Percentiles rank a stretch among this genome's conserved stretches.
phyloP scores from a whole-genome alignment of 37 sponge, comb jelly and placozoan species.

The Chondrosia reniformis region DNA sequence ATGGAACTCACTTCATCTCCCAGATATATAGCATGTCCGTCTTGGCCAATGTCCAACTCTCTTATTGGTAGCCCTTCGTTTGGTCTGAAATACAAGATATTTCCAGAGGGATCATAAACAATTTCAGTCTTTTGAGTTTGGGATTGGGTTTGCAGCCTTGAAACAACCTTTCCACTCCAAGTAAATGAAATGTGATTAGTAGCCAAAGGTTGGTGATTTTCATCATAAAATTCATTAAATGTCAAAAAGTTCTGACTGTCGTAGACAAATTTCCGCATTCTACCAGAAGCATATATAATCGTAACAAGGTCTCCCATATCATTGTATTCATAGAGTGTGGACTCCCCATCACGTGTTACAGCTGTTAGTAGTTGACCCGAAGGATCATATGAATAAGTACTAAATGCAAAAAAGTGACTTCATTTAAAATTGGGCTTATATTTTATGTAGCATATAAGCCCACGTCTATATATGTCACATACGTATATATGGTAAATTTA shows the following conservation, averaged over 20 bases:
- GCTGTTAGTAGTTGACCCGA: background rate
- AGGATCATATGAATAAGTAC: slow-evolving; percentile 21
- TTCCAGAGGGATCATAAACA: background rate
- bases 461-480: too few relatives aligned
- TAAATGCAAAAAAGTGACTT: too few relatives aligned
- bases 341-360: slow-evolving; percentile 1
- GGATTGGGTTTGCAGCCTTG: background rate
- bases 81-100: background rate
- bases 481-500: too few relatives aligned
- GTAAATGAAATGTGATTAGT: too few relatives aligned
- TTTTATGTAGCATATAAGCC: too few relatives aligned
- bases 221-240: too few relatives aligned
- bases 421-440: too few relatives aligned
- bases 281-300: background rate
- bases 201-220: too few relatives aligned
- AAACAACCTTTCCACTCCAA: slow-evolving; percentile 35
- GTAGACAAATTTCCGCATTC: background rate
- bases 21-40: too few relatives aligned
- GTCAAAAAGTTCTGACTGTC: background rate
- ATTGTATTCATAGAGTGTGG: slow-evolving; percentile 16
- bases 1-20: too few relatives aligned
- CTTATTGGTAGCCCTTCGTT: background rate
- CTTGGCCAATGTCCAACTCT: too few relatives aligned
- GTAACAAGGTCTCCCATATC: slow-evolving; percentile 6
- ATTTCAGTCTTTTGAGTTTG: background rate